A percentile compares a stretch with the other conserved stretches of the same genome.
Evolutionary conservation across 1,140 invertebrate genomes (phyloP).

Genomic region (Penaeus chinensis): DNA sequence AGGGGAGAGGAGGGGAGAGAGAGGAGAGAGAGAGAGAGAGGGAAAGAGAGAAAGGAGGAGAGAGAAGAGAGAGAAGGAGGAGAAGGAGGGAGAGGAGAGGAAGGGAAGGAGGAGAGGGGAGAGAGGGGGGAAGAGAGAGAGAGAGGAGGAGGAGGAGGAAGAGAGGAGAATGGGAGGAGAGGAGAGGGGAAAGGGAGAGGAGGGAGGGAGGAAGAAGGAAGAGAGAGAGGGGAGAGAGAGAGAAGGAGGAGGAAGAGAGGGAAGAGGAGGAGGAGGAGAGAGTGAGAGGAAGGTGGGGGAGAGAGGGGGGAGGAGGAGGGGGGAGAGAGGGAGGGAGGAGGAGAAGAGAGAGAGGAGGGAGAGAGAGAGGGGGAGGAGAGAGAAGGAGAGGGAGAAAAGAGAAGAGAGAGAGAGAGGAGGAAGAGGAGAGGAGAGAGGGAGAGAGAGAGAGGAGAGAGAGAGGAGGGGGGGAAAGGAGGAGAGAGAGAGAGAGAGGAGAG

Average conservation of each 20-base stretch:
- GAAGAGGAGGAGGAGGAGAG: neutral
- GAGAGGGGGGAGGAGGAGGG: neutral
- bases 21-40: no score
- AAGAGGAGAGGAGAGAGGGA: neutral
- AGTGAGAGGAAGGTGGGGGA: no score
- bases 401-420: neutral
- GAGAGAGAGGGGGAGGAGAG: neutral
- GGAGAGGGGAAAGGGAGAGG: neutral
- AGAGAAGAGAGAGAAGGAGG: constrained; percentile 10
- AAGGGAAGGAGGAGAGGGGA: neutral
- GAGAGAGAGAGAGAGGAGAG: no score
- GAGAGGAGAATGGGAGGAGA: neutral
- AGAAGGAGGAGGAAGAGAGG: neutral
- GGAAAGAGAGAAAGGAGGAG: neutral
- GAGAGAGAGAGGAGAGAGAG: neutral
- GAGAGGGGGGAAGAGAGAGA: neutral
- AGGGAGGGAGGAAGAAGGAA: neutral
- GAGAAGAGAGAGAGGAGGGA: neutral
- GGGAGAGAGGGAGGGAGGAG: neutral
- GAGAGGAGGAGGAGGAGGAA: neutral
- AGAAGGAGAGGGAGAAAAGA: neutral
- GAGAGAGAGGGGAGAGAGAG: neutral
- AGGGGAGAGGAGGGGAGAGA: neutral
- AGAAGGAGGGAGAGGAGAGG: neutral
- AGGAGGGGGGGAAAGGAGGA: no score